Percentiles rank a stretch among this genome's conserved stretches.
These are phyloP conservation scores for Mesorhabditis spiculigera DNA, from an alignment of 2,888 invertebrate species.

Conservation along the genomic window DNA sequence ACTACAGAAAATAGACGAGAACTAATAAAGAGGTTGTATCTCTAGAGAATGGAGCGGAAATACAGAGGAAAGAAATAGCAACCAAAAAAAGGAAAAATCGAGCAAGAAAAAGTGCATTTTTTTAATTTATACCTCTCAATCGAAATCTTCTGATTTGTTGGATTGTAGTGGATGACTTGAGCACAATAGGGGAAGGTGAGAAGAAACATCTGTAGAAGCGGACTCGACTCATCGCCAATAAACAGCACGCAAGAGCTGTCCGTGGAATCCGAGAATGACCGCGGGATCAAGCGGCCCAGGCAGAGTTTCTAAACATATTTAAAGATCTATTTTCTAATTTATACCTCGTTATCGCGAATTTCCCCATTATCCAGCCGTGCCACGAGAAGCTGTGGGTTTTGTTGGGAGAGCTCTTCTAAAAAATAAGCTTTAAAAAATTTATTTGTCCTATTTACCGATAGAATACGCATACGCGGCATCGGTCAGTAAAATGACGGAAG, in stretches of 20 bases:
- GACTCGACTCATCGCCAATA: slow-evolving; percentile 38
- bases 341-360: background rate
- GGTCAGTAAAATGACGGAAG: slow-evolving; percentile 12
- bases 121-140: slow-evolving; percentile 22
- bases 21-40: background rate
- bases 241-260: slow-evolving; percentile 30
- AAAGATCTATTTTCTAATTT: background rate
- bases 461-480: slow-evolving; percentile 17
- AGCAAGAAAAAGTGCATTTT: background rate
- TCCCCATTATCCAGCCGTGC: background rate
- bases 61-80: too few species aligned
- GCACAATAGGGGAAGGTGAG: slow-evolving; percentile 41
- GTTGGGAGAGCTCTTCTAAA: background rate
- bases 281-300: background rate
- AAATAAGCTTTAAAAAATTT: background rate
- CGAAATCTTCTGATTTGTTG: slow-evolving; percentile 15
- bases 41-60: too few species aligned
- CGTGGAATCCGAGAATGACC: background rate
- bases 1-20: background rate
- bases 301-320: background rate
- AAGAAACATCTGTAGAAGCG: slow-evolving; percentile 49
- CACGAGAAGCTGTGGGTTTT: background rate
- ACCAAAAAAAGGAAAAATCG: too few species aligned
- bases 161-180: slow-evolving; percentile 23
- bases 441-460: slow-evolving; percentile 7